These are phyloP conservation scores for Chunga burmeisteri DNA, from an alignment of 2,113 vertebrate species.

Conservation along the genomic window DNA sequence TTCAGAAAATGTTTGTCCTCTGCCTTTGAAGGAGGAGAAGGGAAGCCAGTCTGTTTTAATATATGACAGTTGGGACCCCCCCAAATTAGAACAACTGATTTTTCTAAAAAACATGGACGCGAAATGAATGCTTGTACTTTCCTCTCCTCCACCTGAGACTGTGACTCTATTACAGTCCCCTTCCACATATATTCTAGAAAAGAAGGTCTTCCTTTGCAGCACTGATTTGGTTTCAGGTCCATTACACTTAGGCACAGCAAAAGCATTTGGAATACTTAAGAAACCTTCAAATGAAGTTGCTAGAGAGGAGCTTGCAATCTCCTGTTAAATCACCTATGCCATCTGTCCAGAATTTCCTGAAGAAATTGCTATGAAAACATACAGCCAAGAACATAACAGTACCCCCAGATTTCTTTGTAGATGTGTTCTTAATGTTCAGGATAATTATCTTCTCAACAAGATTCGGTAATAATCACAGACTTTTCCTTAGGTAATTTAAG, in stretches of 20 bases:
- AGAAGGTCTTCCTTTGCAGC: not conserved
- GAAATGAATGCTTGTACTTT: not conserved
- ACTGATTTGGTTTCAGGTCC: conserved; percentile 14
- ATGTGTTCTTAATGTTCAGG: conserved; percentile 40
- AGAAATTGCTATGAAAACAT: conserved; percentile 43
- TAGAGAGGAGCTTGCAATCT: conserved; percentile 11
- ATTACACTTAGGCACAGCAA: not conserved
- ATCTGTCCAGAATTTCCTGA: conserved; percentile 43
- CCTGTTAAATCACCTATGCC: conserved; percentile 46
- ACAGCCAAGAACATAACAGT: conserved; percentile 28
- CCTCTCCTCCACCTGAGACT: not conserved
- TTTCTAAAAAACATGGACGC: not conserved
- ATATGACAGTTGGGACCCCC: not conserved
- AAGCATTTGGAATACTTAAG: conserved; percentile 19
- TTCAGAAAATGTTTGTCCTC: not conserved
- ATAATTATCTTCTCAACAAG: conserved; percentile 40
- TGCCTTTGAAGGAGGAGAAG: not conserved
- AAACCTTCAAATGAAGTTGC: conserved; percentile 7
- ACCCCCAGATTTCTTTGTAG: conserved; percentile 34
- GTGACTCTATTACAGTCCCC: not conserved
- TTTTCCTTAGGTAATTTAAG: conserved; percentile 30
- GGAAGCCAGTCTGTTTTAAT: not conserved
- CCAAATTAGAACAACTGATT: not conserved
- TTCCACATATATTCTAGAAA: not conserved
- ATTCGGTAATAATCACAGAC: not conserved